Evolutionary conservation across 2,113 vertebrate species (phyloP).

Genomic region (Cephalopholis sonnerati): DNA sequence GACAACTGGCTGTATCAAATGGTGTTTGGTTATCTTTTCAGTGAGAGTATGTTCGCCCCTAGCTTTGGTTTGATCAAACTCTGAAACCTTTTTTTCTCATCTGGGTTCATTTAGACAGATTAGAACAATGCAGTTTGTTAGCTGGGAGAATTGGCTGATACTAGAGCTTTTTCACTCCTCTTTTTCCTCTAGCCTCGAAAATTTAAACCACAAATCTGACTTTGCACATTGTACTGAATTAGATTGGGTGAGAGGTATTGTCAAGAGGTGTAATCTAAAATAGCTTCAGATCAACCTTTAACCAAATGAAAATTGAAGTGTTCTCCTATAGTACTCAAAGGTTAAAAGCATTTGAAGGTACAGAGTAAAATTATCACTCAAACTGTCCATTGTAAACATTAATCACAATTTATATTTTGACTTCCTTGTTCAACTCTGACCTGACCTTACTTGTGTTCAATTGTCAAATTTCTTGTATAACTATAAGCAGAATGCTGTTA

Average conservation of each 20-base stretch:
- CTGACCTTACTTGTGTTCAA: too few relatives aligned
- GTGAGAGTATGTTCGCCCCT: slow-evolving; percentile 2
- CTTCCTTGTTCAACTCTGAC: neutral
- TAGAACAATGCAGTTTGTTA: slow-evolving; percentile 49
- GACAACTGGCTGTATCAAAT: slow-evolving; percentile 49
- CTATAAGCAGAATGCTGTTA: neutral
- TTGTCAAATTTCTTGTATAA: neutral
- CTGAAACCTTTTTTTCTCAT: slow-evolving; percentile 43
- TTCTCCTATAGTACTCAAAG: neutral
- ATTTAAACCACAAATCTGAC: slow-evolving; percentile 10
- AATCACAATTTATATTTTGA: neutral
- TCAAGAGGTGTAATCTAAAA: neutral
- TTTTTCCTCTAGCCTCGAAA: neutral
- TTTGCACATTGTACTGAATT: neutral
- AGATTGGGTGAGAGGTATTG: neutral
- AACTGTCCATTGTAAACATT: neutral
- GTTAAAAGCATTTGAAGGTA: neutral
- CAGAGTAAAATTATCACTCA: neutral
- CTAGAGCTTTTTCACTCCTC: slow-evolving; percentile 15
- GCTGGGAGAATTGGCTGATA: slow-evolving; percentile 14
- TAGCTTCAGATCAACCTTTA: neutral
- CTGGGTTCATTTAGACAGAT: slow-evolving; percentile 55
- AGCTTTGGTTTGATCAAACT: slow-evolving; percentile 45
- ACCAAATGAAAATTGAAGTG: neutral
- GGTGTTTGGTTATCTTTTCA: slow-evolving; percentile 50